Conservation (phyloP, 2,113 vertebrate genomes). For the Phainopepla nitens region DNA sequence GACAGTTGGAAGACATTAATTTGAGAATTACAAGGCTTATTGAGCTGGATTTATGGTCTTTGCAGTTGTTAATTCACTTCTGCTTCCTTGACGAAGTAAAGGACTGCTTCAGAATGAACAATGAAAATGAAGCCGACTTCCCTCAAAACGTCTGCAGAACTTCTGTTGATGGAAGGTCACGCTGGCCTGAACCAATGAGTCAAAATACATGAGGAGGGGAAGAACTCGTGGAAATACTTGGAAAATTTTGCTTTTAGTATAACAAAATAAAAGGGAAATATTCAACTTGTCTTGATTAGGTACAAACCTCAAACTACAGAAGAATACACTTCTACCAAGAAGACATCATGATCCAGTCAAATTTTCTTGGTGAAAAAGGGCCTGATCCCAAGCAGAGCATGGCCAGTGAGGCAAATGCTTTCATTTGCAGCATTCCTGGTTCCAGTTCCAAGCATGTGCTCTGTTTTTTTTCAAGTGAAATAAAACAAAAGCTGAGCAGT, state of each 20-base stretch:
- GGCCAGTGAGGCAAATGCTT: not conserved
- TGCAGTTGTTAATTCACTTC: not conserved
- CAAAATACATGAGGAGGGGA: not conserved
- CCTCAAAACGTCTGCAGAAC: not conserved
- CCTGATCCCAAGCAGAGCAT: not conserved
- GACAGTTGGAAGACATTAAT: constrained; percentile 40
- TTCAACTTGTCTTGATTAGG: not conserved
- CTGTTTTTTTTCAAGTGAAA: not conserved
- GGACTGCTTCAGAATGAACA: not conserved
- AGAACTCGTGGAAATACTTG: fast-evolving
- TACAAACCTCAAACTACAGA: not conserved
- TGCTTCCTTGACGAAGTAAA: constrained; percentile 2
- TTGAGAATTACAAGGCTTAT: constrained; percentile 24
- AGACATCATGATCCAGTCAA: not conserved
- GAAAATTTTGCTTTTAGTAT: not conserved
- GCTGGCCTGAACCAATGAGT: fast-evolving
- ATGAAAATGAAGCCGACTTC: not conserved
- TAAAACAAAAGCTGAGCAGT: not conserved
- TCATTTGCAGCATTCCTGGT: not conserved
- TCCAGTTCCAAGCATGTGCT: not conserved
- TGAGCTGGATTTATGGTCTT: constrained; percentile 26
- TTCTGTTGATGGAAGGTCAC: not conserved
- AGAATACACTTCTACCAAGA: fast-evolving
- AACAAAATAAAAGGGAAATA: not conserved
- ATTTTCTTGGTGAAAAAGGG: not conserved